Evolutionary conservation across 1,140 invertebrate species (phyloP), one percentile per base, ranked within the genome.

Genomic region (Callitettix versicolor): DNA sequence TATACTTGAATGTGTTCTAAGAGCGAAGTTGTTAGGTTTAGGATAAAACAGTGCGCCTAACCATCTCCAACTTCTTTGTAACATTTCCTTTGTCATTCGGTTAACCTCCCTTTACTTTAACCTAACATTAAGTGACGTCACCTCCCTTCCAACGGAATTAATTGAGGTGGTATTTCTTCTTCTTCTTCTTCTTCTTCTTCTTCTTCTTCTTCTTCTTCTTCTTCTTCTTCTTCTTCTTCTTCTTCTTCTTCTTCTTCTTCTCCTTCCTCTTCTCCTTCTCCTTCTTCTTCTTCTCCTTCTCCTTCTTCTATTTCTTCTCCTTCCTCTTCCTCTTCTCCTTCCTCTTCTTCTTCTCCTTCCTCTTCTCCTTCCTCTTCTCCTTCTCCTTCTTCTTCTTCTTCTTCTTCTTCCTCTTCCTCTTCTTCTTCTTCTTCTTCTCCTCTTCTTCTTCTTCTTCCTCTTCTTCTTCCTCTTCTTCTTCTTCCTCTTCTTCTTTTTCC

Each of bases 351-450:
- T n/a, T n/a, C n/a, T n/a, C n/a, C n/a, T n/a, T n/a, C n/a, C n/a
- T n/a, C n/a, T n/a, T n/a, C n/a, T n/a, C n/a, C n/a, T n/a, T n/a
- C n/a, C n/a, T n/a, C n/a, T n/a, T n/a, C n/a, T n/a, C n/a, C n/a
- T n/a, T n/a, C n/a, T n/a, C n/a, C n/a, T 43, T 43, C 41, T 43
- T 43, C 41, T 43, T 43, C 41, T 43, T 43, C 41, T 43, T 43
- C 41, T 43, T 43, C 41, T 43, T 43, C 41, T 43, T 43, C 41
- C 22, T n/a, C n/a, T n/a, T n/a, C n/a, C n/a, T n/a, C n/a, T n/a
- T n/a, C n/a, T n/a, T n/a, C n/a, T n/a, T n/a, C n/a, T n/a, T n/a
- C n/a, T n/a, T n/a, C n/a, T n/a, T n/a, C n/a, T 43, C 41, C 22
- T 43, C 41, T 43, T 43, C 41, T 43, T 43, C 41, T 43, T 43